These are phyloP conservation scores for Vidua chalybeata DNA, from an alignment of 2,113 vertebrate species.

Conservation along the genomic window DNA sequence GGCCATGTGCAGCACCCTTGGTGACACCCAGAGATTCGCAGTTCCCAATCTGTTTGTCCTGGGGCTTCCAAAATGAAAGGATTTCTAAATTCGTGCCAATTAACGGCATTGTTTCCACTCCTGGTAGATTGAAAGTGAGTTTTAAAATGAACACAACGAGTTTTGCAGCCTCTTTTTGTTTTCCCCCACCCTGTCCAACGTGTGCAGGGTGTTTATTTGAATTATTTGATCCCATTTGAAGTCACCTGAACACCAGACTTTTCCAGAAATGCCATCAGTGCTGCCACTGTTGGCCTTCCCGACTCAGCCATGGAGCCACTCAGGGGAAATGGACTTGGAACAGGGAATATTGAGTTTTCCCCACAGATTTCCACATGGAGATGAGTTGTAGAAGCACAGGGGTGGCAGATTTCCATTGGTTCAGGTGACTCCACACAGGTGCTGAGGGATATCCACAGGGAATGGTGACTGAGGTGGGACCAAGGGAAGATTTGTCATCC, in stretches of 20 bases:
- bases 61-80: background rate
- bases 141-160: constrained; percentile 22
- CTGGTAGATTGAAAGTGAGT: background rate
- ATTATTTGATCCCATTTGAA: constrained; percentile 24
- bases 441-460: background rate
- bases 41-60: background rate
- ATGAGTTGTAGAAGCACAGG: background rate
- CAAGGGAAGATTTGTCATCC: background rate
- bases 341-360: background rate
- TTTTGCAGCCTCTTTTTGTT: background rate
- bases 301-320: background rate
- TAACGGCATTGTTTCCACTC: background rate
- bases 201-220: background rate
- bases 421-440: background rate
- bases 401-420: accelerated
- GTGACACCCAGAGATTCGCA: background rate
- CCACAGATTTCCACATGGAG: background rate
- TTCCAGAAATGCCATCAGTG: background rate
- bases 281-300: background rate
- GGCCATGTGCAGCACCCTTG: background rate
- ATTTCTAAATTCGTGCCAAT: constrained; percentile 56
- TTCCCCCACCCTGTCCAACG: background rate
- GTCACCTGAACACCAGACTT: background rate
- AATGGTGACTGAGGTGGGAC: background rate
- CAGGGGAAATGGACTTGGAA: background rate